Conservation (phyloP, 2,797 vertebrate genomes). For the Cryptoprocta ferox region DNA sequence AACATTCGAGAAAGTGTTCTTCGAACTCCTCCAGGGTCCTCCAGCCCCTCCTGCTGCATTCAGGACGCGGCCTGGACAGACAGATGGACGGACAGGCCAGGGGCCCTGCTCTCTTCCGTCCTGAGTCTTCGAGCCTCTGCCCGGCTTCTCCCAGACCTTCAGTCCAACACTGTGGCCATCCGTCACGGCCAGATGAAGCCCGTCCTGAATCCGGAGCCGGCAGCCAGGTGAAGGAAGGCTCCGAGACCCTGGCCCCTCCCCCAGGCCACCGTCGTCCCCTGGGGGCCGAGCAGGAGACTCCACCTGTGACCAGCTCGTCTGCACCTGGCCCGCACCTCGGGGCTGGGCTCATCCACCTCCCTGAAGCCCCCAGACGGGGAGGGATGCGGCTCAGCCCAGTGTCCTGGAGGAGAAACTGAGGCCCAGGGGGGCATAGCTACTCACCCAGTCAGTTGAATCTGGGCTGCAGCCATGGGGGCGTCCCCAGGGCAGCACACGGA, state of each 20-base stretch:
- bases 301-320: slow-evolving; percentile 65
- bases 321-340: not conserved
- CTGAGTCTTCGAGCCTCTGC: not conserved
- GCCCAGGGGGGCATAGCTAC: not conserved
- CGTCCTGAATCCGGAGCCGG: rapidly evolving
- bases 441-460: not conserved
- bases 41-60: not conserved
- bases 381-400: rapidly evolving
- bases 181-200: not conserved
- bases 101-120: not conserved
- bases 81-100: rapidly evolving
- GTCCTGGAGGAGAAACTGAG: not conserved
- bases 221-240: slow-evolving; percentile 38
- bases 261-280: not conserved
- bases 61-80: not conserved
- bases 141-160: not conserved
- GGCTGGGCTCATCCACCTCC: not conserved
- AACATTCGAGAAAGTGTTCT: not conserved
- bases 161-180: not conserved
- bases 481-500: not conserved
- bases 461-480: rapidly evolving
- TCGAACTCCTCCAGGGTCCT: too few relatives aligned
- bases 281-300: not conserved
- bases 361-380: not conserved
- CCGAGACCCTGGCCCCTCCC: not conserved